Evolutionary conservation across 30 jellyfish, hydroid and myxozoan species (phyloP).

Genomic region (Clytia hemisphaerica): DNA sequence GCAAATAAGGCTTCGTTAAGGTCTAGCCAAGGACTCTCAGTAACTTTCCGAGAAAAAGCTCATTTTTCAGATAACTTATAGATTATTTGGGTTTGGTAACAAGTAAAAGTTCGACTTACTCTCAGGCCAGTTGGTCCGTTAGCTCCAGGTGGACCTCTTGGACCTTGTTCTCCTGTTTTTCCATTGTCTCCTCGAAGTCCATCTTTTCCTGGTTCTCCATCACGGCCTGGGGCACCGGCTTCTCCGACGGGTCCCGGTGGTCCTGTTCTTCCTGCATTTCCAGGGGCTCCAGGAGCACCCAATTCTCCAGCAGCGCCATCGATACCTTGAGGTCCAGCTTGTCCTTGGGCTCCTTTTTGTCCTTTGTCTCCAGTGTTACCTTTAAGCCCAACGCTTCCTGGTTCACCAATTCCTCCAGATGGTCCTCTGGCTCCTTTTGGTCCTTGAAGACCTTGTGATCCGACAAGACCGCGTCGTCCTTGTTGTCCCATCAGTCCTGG

Average conservation of each 20-base stretch:
- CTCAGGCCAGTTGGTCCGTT: constrained; percentile 32
- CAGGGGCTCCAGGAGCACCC: constrained; percentile 70
- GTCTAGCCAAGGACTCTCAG: neutral
- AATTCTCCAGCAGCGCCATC: constrained; percentile 77
- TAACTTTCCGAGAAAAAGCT: neutral
- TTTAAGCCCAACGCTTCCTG: constrained; percentile 26
- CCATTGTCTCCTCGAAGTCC: constrained; percentile 92
- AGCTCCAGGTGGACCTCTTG: constrained; percentile 28
- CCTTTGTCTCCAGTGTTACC: constrained; percentile 53
- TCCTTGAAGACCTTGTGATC: constrained; percentile 24
- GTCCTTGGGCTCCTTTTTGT: constrained; percentile 60
- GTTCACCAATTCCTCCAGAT: constrained; percentile 34
- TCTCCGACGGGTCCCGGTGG: constrained; percentile 87
- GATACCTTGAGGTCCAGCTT: constrained; percentile 59
- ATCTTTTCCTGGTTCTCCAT: constrained; percentile 79
- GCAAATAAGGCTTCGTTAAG: neutral
- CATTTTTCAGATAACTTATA: too few species aligned
- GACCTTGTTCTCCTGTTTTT: constrained; percentile 41
- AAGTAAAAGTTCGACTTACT: too few species aligned
- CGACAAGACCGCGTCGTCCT: constrained; percentile 23
- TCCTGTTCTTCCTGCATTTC: constrained; percentile 82
- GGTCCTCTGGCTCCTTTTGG: constrained; percentile 38
- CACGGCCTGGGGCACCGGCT: constrained; percentile 82
- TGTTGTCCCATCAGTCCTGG: constrained; percentile 31
- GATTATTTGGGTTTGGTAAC: too few species aligned